A percentile compares a stretch with the other conserved stretches of the same genome.
Evolutionary conservation across 2,888 invertebrate species (phyloP).

Genomic region (Willowsia nigromaculata): DNA sequence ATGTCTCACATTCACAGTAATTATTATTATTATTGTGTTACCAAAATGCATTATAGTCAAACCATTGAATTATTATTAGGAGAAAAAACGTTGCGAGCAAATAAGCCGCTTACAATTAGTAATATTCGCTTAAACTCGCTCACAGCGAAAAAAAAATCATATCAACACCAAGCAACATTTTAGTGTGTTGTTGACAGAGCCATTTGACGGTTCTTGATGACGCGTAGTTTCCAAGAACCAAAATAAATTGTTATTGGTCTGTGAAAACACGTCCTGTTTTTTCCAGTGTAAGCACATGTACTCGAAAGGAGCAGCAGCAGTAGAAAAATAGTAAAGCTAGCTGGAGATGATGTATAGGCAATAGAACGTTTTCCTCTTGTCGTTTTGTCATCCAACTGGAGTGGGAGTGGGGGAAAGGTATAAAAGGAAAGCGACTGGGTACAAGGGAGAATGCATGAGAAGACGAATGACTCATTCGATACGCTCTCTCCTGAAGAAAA

Average conservation of each 20-base stretch:
- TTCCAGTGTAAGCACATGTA: neutral
- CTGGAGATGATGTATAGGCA: neutral
- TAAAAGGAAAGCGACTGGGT: neutral
- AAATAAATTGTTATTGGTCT: constrained; percentile 2
- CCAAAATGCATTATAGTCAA: neutral
- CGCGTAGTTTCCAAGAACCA: neutral
- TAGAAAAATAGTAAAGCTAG: neutral
- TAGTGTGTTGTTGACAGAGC: neutral
- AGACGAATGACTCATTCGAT: constrained; percentile 18
- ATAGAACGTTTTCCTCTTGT: neutral
- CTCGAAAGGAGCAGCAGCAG: neutral
- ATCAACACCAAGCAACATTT: neutral
- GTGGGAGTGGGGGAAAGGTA: neutral
- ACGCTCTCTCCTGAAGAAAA: neutral
- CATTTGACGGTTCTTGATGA: neutral
- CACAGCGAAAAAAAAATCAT: neutral
- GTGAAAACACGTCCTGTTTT: neutral
- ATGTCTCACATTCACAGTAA: neutral
- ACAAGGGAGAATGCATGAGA: neutral
- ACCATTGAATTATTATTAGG: neutral
- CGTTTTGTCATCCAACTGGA: neutral
- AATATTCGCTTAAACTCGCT: neutral
- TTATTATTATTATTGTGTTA: neutral
- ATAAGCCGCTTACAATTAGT: neutral
- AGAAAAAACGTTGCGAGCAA: neutral